Conservation (phyloP, 1,140 invertebrate species). For the Pinna nobilis region DNA sequence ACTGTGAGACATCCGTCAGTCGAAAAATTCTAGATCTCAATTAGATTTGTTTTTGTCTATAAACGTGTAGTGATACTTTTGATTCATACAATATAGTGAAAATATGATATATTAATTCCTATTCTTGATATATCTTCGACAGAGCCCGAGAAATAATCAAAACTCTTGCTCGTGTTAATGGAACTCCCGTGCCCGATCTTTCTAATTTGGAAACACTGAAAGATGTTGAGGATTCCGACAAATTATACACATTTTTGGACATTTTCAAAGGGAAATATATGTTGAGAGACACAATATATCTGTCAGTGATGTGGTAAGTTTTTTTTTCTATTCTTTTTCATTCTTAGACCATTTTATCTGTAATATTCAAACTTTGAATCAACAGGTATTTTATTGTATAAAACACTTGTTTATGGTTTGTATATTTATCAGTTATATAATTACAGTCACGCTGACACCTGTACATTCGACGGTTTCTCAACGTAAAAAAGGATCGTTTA, state of each 20-base stretch:
- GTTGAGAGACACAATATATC: neutral
- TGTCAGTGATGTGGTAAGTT: constrained; percentile 8
- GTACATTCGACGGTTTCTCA: too few relatives aligned
- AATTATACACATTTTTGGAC: constrained; percentile 15
- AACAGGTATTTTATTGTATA: too few relatives aligned
- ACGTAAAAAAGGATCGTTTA: too few relatives aligned
- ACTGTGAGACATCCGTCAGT: neutral
- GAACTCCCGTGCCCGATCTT: constrained; percentile 1
- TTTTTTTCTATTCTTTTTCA: too few relatives aligned
- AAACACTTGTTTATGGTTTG: too few relatives aligned
- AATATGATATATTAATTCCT: neutral
- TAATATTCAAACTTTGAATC: too few relatives aligned
- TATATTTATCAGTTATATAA: too few relatives aligned
- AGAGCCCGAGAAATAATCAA: constrained; percentile 6
- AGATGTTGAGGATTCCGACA: neutral
- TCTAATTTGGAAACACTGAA: neutral
- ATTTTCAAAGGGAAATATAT: neutral
- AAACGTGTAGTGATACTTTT: neutral
- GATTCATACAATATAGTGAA: neutral
- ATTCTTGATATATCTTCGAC: constrained; percentile 7
- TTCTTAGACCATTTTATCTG: too few relatives aligned
- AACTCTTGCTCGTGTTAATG: constrained; percentile 9
- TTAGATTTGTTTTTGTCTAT: neutral
- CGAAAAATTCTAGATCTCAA: neutral
- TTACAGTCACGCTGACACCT: too few relatives aligned